These are phyloP conservation scores for Rhodeus uyekii DNA, from an alignment of 2,797 vertebrate species.

Conservation along the genomic window DNA sequence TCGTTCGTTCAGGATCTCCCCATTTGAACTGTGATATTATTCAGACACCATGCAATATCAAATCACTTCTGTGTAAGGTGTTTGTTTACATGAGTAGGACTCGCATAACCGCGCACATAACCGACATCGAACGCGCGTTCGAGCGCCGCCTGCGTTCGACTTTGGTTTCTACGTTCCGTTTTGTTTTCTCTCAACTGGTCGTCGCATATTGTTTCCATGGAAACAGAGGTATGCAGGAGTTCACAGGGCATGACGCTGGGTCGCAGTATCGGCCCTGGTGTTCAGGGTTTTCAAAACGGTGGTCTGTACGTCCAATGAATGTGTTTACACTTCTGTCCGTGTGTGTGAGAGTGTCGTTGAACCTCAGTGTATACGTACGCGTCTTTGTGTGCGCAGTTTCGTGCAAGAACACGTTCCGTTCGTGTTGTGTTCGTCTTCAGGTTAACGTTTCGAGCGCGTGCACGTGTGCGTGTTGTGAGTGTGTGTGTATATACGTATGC, in stretches of 20 bases:
- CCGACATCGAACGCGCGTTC: slow-evolving; percentile 16
- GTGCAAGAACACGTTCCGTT: slow-evolving; percentile 44
- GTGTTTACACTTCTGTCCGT: slow-evolving; percentile 53
- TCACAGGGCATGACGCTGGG: slow-evolving; percentile 62
- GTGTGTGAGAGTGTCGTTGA: slow-evolving; percentile 41
- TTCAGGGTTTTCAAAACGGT: slow-evolving; percentile 72
- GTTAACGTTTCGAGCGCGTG: slow-evolving; percentile 47
- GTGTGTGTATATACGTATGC: slow-evolving; percentile 21
- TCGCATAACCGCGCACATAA: slow-evolving; percentile 61
- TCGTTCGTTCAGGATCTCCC: slow-evolving; percentile 81
- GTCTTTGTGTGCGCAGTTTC: slow-evolving; percentile 35
- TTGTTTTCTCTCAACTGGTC: slow-evolving; percentile 62
- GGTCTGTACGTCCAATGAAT: slow-evolving; percentile 58
- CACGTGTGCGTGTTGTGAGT: slow-evolving; percentile 44
- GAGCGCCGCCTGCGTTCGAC: slow-evolving; percentile 60
- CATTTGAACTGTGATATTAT: slow-evolving; percentile 86
- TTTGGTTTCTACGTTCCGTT: slow-evolving; percentile 37
- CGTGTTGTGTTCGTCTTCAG: slow-evolving; percentile 59
- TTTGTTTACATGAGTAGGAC: slow-evolving; percentile 83
- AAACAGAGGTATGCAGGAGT: slow-evolving; percentile 60
- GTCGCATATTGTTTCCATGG: slow-evolving; percentile 57
- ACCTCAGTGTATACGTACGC: slow-evolving; percentile 45
- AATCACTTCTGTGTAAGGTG: slow-evolving; percentile 81
- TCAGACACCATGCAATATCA: slow-evolving; percentile 85
- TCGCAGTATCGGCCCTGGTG: slow-evolving; percentile 66